Evolutionary conservation across 2,113 vertebrate species (phyloP), one percentile per base, ranked within the genome.

Genomic region (Cynopterus brachyotis): DNA sequence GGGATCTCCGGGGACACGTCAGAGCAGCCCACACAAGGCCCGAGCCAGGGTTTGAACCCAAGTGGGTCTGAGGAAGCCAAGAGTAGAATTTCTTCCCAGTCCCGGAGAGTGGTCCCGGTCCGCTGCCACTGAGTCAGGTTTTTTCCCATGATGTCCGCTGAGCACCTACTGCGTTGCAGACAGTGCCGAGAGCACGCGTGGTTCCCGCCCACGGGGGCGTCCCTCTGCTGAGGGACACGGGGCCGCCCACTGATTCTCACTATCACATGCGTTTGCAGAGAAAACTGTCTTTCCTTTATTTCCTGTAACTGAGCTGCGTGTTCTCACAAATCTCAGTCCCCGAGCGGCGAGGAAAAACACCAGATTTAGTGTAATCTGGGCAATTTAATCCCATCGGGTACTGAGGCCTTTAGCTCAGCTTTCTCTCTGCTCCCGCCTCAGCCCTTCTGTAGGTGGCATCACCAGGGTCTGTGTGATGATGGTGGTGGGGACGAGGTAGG

Each of bases 401-500:
- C 91, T 35, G 0, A 12, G 83, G 62, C 30, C 55, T 80, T 72
- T 22, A 70, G 30, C 28, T 86, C 55, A 45, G 73, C 17, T 45
- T 42, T 69, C 89, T 62, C 55, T 30, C 62, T 2, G 50, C 35
- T 62, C 35, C 42, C 15, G 5, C 12, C 35, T 67, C 22, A 22
- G 76, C 69, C 59, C 45, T 55, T 70, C 45, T 45, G 70, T 24
- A 26, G 35, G 24, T 4, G 62, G 45, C 30, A 3, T 11, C 32
- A 1, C 10, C 0, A 11, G 42, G 45, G 67, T 42, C 17, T 32
- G 66, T 35, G 76, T 15, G 35, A 1, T 2, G 45, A 28, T 2
- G 9, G n/a, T 1, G 0, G 26, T 28, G 8, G 32, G 20, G 47
- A 20, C 30, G 9, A 9, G 30, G 22, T 0, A 0, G 73, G 53